These are phyloP conservation scores for Zaprionus taronus DNA, from an alignment of 1,140 invertebrate species.

Conservation along the genomic window DNA sequence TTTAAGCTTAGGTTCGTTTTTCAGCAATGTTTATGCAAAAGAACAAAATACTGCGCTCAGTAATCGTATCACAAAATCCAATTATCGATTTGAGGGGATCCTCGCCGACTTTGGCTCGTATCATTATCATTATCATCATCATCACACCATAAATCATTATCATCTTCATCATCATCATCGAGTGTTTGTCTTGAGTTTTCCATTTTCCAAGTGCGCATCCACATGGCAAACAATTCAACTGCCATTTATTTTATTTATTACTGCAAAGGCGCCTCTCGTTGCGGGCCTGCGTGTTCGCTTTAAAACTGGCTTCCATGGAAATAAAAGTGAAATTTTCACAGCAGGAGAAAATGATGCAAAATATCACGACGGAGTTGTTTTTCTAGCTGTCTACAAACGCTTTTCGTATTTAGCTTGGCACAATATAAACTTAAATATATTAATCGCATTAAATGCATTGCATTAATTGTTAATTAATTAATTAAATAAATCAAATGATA, in stretches of 20 bases:
- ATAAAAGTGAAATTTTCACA: slow-evolving; percentile 80
- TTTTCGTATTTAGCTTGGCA: background rate
- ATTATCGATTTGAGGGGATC: background rate
- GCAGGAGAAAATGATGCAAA: slow-evolving; percentile 75
- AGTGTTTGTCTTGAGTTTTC: slow-evolving; percentile 24
- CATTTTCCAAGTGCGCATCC: slow-evolving; percentile 35
- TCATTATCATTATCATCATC: background rate
- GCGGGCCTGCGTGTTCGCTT: slow-evolving; percentile 52
- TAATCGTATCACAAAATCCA: background rate
- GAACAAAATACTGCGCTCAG: background rate
- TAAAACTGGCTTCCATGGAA: slow-evolving; percentile 63
- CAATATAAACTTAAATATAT: background rate
- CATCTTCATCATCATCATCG: slow-evolving; percentile 6
- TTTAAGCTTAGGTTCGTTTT: background rate
- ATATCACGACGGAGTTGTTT: slow-evolving; percentile 11
- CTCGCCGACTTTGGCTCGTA: background rate
- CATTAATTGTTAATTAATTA: slow-evolving; percentile 4
- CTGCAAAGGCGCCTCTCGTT: slow-evolving; percentile 19
- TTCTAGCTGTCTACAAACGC: background rate
- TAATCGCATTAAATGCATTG: background rate
- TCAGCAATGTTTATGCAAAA: background rate
- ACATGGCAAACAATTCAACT: slow-evolving; percentile 64
- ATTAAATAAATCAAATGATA: background rate
- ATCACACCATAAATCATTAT: background rate
- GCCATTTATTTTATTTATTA: slow-evolving; percentile 80